These are phyloP conservation scores for Heliothis virescens DNA, from an alignment of 1,140 invertebrate genomes.

Conservation along the genomic window DNA sequence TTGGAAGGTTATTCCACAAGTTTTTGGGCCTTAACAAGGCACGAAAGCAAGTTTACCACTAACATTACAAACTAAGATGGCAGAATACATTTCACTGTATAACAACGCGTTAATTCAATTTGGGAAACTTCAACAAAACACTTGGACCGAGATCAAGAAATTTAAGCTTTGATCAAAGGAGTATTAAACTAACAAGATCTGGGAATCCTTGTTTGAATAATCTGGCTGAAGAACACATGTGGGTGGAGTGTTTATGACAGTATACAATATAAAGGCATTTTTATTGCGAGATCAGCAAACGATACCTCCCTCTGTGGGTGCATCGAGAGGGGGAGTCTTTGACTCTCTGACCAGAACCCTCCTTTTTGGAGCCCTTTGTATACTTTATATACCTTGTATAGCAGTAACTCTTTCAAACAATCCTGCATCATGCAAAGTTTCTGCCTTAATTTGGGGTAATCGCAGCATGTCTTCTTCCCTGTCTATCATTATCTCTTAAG, in stretches of 20 bases:
- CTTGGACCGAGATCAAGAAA: constrained; percentile 19
- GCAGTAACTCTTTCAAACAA: too few species aligned
- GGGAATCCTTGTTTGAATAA: constrained; percentile 20
- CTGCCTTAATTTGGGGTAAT: too few species aligned
- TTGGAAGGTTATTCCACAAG: constrained; percentile 16
- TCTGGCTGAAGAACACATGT: background rate
- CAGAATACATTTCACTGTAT: constrained; percentile 11
- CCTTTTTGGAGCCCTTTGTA: too few species aligned
- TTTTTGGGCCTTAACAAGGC: background rate
- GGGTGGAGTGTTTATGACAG: background rate
- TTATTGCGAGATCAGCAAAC: too few species aligned
- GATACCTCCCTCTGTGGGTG: too few species aligned
- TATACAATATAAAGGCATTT: background rate
- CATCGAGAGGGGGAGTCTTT: too few species aligned
- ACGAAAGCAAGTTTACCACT: constrained; percentile 3
- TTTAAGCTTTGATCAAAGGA: constrained; percentile 32
- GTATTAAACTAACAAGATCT: constrained; percentile 30
- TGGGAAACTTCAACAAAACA: constrained; percentile 29
- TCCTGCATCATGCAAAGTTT: too few species aligned
- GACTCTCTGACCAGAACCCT: too few species aligned
- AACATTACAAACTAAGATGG: constrained; percentile 20
- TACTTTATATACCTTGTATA: too few species aligned
- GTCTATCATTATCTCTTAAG: too few species aligned
- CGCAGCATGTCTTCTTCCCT: too few species aligned
- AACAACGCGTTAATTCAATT: constrained; percentile 23